phyloP scores from a whole-genome alignment of 1,140 invertebrate genomes.

The Cylas formicarius region DNA sequence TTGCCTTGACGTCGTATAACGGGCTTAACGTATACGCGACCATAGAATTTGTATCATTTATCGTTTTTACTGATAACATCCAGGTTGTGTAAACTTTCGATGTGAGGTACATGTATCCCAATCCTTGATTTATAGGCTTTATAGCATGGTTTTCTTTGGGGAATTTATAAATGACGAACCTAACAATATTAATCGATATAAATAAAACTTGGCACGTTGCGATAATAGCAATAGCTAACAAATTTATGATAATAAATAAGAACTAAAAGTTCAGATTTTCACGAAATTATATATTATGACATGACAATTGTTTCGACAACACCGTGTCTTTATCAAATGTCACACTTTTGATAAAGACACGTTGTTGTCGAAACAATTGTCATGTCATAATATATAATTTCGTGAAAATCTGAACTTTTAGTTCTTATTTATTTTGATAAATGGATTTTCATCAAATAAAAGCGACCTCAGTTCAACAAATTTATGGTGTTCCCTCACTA shows the following conservation, averaged over 20 bases:
- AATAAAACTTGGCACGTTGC: too few species aligned
- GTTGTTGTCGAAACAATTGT: constrained; percentile 3
- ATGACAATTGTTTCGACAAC: too few species aligned
- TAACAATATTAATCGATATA: constrained; percentile 40
- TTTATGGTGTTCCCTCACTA: too few species aligned
- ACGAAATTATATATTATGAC: too few species aligned
- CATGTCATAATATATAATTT: constrained; percentile 1
- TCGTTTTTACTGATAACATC: constrained; percentile 59
- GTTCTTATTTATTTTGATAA: neutral
- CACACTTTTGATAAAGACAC: too few species aligned
- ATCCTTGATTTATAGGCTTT: constrained; percentile 51
- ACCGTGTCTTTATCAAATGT: too few species aligned
- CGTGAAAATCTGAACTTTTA: constrained; percentile 9
- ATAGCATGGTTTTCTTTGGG: constrained; percentile 55
- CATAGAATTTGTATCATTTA: constrained; percentile 64
- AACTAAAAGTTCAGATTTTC: too few species aligned
- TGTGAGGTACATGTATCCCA: constrained; percentile 69
- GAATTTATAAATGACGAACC: constrained; percentile 80
- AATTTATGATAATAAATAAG: too few species aligned
- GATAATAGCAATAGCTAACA: too few species aligned
- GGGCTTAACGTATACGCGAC: constrained; percentile 62
- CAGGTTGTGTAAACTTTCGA: constrained; percentile 54
- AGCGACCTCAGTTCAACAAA: too few species aligned
- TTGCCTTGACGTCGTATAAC: constrained; percentile 51
- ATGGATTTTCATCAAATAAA: too few species aligned